phyloP scores from a whole-genome alignment of 2,888 invertebrate species.

The Scaptomyza flava region DNA sequence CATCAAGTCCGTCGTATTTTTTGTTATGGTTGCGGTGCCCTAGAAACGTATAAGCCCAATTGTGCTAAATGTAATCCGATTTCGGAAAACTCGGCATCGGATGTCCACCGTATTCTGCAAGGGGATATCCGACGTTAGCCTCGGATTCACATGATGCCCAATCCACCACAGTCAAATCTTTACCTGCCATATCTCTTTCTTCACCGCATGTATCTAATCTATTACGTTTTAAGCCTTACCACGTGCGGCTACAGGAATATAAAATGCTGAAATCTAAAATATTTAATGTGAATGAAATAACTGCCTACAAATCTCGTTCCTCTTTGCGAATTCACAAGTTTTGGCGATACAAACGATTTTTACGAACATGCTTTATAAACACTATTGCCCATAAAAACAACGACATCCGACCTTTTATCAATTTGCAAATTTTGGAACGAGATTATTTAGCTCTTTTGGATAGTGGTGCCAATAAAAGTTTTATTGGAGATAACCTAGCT shows the following conservation, averaged over 20 bases:
- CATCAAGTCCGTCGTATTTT: constrained; percentile 3
- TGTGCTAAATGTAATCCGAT: constrained; percentile 3
- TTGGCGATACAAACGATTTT: no score
- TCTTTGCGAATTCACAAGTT: no score
- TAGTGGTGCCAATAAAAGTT: constrained; percentile 15
- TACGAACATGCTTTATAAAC: no score
- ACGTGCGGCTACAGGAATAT: background rate
- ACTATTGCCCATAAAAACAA: background rate
- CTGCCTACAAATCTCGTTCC: no score
- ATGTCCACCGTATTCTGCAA: background rate
- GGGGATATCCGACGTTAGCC: background rate
- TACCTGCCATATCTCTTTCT: background rate
- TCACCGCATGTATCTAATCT: background rate
- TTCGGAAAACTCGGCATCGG: constrained; percentile 6
- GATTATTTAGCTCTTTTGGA: constrained; percentile 6
- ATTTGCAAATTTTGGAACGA: background rate
- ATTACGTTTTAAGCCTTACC: background rate
- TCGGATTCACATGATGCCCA: background rate
- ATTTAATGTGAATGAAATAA: no score
- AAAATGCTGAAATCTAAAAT: background rate
- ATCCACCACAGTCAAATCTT: background rate
- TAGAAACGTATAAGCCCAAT: constrained; percentile 8
- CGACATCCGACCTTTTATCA: constrained; percentile 7
- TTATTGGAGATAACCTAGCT: constrained; percentile 1
- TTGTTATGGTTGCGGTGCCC: constrained; percentile 10